A percentile compares a stretch with the other conserved stretches of the same genome.
These are phyloP conservation scores for Saguinus midas DNA, from an alignment of 2,113 vertebrate species.

Conservation along the genomic window DNA sequence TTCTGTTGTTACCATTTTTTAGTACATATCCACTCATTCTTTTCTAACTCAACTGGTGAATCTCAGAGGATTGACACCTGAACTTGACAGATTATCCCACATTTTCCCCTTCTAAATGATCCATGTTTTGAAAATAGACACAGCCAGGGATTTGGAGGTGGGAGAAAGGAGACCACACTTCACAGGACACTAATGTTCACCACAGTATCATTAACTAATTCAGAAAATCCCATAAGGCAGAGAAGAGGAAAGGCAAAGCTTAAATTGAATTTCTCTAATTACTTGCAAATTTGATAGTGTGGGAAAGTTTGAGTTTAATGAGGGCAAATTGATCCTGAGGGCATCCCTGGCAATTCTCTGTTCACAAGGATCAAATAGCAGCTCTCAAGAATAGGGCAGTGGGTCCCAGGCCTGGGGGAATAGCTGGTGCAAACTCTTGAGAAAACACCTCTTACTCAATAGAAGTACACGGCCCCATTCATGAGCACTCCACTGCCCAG, in stretches of 20 bases:
- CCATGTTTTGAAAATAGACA: no score
- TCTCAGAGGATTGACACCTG: background rate
- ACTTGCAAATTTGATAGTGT: background rate
- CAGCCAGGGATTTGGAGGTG: no score
- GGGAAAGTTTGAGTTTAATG: background rate
- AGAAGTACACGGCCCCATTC: background rate
- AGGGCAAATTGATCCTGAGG: background rate
- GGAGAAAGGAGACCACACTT: background rate
- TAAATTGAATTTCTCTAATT: background rate
- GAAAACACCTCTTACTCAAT: background rate
- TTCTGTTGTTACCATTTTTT: background rate
- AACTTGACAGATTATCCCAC: background rate
- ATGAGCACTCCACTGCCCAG: background rate
- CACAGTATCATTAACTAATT: background rate
- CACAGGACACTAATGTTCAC: no score
- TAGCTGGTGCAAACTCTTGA: fast-evolving
- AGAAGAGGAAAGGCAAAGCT: background rate
- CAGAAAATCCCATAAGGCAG: no score
- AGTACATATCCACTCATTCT: background rate
- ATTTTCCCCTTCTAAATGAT: background rate
- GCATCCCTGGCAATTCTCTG: background rate
- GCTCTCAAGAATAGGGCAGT: fast-evolving
- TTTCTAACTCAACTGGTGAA: background rate
- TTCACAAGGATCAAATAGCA: fast-evolving
- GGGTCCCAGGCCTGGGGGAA: background rate